Conservation (phyloP, 1,140 invertebrate genomes). For the Sinella curviseta region DNA sequence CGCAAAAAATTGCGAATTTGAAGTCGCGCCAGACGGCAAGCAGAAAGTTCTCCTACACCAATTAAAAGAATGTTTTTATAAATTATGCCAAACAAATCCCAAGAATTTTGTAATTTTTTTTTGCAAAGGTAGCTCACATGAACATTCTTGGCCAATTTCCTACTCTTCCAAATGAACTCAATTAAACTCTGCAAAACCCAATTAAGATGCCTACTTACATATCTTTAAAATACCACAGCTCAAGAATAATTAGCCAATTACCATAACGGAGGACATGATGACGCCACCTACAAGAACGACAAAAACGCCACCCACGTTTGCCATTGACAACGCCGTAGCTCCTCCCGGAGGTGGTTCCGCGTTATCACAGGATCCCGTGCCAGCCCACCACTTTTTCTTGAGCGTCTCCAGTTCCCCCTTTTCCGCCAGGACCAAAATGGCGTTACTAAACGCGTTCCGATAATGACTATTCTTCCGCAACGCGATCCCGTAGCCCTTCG, state of each 20-base stretch:
- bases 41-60: constrained; percentile 65
- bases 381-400: constrained; percentile 61
- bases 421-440: constrained; percentile 59
- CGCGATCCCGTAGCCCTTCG: constrained; percentile 87
- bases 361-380: constrained; percentile 49
- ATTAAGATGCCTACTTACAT: constrained; percentile 51
- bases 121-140: constrained; percentile 51
- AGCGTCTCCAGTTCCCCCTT: constrained; percentile 57
- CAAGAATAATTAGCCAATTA: not conserved
- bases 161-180: constrained; percentile 57
- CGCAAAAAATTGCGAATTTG: constrained; percentile 72
- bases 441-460: constrained; percentile 56
- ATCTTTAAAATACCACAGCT: not conserved
- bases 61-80: constrained; percentile 9
- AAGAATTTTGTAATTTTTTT: not conserved
- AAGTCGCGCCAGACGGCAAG: constrained; percentile 70
- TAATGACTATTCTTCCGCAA: constrained; percentile 85
- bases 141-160: constrained; percentile 51
- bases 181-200: constrained; percentile 52
- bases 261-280: not conserved
- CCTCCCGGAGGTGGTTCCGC: constrained; percentile 30
- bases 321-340: constrained; percentile 48
- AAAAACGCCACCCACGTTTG: constrained; percentile 61
- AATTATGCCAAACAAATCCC: not conserved
- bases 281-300: constrained; percentile 55